A percentile compares a stretch with the other conserved stretches of the same genome.
These are phyloP conservation scores for Parambassis ranga DNA, from an alignment of 2,797 vertebrate species.

Conservation along the genomic window DNA sequence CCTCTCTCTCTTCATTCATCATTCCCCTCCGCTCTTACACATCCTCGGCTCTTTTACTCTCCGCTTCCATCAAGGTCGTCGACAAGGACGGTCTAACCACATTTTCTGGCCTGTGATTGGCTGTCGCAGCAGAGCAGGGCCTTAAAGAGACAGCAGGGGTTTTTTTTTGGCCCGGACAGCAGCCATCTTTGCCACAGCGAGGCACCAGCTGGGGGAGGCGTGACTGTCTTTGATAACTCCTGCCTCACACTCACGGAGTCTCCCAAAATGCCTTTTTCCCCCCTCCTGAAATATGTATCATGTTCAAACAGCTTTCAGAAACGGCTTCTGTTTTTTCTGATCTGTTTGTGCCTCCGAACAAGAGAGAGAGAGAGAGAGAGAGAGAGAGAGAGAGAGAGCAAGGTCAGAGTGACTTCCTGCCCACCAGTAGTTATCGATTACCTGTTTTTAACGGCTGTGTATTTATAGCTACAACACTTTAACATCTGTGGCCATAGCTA, in stretches of 20 bases:
- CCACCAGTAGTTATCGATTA: constrained; percentile 40
- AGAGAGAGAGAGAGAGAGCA: no score
- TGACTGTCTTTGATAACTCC: constrained; percentile 15
- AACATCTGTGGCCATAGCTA: neutral
- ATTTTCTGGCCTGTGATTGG: constrained; percentile 58
- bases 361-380: no score
- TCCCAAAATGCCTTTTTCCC: constrained; percentile 4
- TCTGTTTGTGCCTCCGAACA: neutral
- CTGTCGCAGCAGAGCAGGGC: constrained; percentile 16
- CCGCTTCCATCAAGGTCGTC: constrained; percentile 68
- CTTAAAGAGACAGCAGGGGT: constrained; percentile 72
- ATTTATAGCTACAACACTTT: constrained; percentile 35
- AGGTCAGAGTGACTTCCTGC: constrained; percentile 34
- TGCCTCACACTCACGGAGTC: constrained; percentile 4
- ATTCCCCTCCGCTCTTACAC: constrained; percentile 3
- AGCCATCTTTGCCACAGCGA: constrained; percentile 46
- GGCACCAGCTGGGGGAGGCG: constrained; percentile 23
- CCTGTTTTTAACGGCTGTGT: constrained; percentile 4
- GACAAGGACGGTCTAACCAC: constrained; percentile 65
- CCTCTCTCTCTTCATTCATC: constrained; percentile 19
- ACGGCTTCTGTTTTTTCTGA: neutral
- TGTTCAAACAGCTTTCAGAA: neutral
- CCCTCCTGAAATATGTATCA: constrained; percentile 33
- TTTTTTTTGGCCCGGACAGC: neutral
- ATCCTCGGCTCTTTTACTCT: constrained; percentile 28